phyloP scores from a whole-genome alignment of 2,888 invertebrate genomes.

The Parnassius smintheus region DNA sequence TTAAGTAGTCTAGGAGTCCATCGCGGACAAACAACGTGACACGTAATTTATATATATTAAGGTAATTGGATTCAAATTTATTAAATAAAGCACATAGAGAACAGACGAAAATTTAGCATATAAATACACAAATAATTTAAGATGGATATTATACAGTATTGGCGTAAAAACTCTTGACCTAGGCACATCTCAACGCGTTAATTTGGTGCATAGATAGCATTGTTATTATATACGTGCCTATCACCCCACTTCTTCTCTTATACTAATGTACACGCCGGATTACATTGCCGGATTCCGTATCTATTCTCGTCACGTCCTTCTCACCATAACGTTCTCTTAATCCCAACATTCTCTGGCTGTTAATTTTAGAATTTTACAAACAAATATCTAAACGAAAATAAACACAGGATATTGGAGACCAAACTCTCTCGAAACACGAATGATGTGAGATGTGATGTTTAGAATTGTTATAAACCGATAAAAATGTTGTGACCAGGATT shows the following conservation, averaged over 20 bases:
- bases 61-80: too few species aligned
- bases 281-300: conserved; percentile 19
- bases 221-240: conserved; percentile 19
- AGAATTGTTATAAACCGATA: too few species aligned
- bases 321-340: conserved; percentile 15
- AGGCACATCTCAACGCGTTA: background rate
- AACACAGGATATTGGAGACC: background rate
- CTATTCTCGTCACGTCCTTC: conserved; percentile 19
- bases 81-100: too few species aligned
- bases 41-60: too few species aligned
- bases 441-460: too few species aligned
- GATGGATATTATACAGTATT: too few species aligned
- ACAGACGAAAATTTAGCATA: too few species aligned
- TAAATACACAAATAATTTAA: too few species aligned
- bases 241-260: conserved; percentile 17
- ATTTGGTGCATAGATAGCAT: conserved; percentile 6
- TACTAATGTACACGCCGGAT: conserved; percentile 13
- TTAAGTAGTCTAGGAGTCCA: too few species aligned
- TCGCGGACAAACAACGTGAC: too few species aligned
- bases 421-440: too few species aligned
- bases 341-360: conserved; percentile 15
- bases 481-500: too few species aligned
- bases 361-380: conserved; percentile 21
- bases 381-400: conserved; percentile 14
- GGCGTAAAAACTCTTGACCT: background rate